Evolutionary conservation across 2,113 vertebrate genomes (phyloP).

Genomic region (Oryzias celebensis): DNA sequence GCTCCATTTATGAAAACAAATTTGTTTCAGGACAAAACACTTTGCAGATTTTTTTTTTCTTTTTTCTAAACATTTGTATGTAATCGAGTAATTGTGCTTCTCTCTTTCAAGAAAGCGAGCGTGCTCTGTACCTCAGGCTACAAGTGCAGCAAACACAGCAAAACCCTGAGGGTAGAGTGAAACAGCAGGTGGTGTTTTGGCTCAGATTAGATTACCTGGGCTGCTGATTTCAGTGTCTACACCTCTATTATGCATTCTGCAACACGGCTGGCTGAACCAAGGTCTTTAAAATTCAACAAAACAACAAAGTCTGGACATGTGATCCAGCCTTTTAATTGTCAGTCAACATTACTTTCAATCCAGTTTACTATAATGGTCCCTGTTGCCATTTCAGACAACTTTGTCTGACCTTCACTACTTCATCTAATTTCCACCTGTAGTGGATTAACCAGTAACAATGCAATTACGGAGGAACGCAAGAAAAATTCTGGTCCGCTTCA

Average conservation of each 20-base stretch:
- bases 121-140: constrained; percentile 9
- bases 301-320: neutral
- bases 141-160: constrained; percentile 33
- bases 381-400: neutral
- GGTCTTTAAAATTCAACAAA: neutral
- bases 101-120: neutral
- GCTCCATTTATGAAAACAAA: neutral
- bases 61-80: neutral
- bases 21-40: neutral
- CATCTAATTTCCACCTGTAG: constrained; percentile 36
- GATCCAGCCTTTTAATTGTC: too few species aligned
- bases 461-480: constrained; percentile 66
- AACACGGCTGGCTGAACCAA: neutral
- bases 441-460: constrained; percentile 42
- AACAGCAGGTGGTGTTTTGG: constrained; percentile 35
- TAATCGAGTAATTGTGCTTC: neutral
- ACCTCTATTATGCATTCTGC: constrained; percentile 3
- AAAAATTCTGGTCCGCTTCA: constrained; percentile 54
- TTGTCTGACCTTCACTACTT: constrained; percentile 15
- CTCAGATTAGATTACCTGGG: constrained; percentile 31
- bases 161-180: constrained; percentile 38
- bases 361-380: constrained; percentile 7
- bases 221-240: constrained; percentile 16
- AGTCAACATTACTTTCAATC: neutral
- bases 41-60: neutral